Evolutionary conservation across 2,113 vertebrate species (phyloP).

Genomic region (Indicator maculatus): DNA sequence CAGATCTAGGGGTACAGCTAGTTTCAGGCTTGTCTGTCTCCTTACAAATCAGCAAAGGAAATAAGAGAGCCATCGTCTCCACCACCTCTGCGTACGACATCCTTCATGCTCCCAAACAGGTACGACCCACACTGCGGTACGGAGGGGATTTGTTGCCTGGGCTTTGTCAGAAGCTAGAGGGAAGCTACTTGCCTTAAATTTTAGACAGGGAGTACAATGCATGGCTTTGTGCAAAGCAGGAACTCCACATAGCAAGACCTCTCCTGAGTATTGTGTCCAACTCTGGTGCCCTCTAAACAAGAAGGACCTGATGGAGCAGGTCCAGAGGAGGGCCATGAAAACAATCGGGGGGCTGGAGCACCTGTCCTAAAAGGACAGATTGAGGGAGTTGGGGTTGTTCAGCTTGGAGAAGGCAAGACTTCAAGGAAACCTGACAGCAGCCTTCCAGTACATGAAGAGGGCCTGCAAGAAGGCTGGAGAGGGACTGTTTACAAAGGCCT

Average conservation of each 20-base stretch:
- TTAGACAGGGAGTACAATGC: rapidly evolving
- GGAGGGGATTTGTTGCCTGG: neutral
- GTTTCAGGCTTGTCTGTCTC: slow-evolving; percentile 87
- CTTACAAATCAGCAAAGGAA: slow-evolving; percentile 81
- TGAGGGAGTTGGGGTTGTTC: no score
- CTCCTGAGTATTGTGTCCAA: neutral
- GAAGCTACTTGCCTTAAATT: neutral
- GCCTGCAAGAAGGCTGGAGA: no score
- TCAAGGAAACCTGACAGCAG: no score
- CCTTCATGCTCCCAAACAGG: slow-evolving; percentile 87
- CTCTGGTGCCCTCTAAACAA: no score
- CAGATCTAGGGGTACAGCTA: slow-evolving; percentile 89
- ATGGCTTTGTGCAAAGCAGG: neutral
- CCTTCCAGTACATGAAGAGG: no score
- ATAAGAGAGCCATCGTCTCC: slow-evolving; percentile 82
- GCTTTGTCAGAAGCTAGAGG: neutral
- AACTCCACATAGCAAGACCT: neutral
- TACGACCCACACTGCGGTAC: neutral
- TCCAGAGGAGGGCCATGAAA: no score
- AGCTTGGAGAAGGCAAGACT: no score
- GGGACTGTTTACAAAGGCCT: no score
- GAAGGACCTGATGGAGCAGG: no score
- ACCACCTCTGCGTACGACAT: slow-evolving; percentile 85
- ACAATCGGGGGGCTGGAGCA: no score
- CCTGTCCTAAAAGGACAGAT: no score